Base-by-base conservation (phyloP, 2,888 invertebrate species). In the Boloria selene region DNA sequence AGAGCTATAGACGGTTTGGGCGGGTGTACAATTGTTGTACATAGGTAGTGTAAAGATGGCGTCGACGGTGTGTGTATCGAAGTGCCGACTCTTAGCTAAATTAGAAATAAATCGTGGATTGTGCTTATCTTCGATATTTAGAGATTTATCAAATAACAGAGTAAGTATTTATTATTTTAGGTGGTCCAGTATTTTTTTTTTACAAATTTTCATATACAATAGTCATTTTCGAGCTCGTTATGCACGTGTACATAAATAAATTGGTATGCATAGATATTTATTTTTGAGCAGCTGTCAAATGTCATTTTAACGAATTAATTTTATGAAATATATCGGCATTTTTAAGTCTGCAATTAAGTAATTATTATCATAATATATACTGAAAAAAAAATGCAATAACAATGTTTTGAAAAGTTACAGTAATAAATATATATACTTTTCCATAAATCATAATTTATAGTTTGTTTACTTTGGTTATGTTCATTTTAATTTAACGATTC, bases 1-100 rank as follows among this genome's bases (percentile, higher is more conserved):
- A 60, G 50, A 49, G 54, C 61, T 64, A 71, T 61, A 67, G 56
- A 60, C 17, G 64, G 64, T 66, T 71, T 72, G 73, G 70, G 71
- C 72, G 73, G 72, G 70, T 71, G 69, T 65, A 22, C 22, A 22
- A 2, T 22, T 22, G 22, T 22, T 22, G 22, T 22, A 73, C 69
- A 68, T 71, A 72, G 79, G 88, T 90, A 89, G 89, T 90, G 87
- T 86, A 89, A 93, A 93, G 87, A 93, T 93, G 93, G 93, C 93
- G 93, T 92, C 93, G 85, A 91, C 92, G 83, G 93, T 93, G 85
- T 93, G 93, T 88, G 92, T 93, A 85, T 93, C 93, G 85, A 88
- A 89, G 83, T 92, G 93, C 88, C 93, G 93, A 88, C 86, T 93
- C 83, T 87, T 94, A 82, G 86, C 93, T 79, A 93, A 93, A 91